phyloP scores from a whole-genome alignment of 2,888 invertebrate genomes.

The Adineta ricciae region DNA sequence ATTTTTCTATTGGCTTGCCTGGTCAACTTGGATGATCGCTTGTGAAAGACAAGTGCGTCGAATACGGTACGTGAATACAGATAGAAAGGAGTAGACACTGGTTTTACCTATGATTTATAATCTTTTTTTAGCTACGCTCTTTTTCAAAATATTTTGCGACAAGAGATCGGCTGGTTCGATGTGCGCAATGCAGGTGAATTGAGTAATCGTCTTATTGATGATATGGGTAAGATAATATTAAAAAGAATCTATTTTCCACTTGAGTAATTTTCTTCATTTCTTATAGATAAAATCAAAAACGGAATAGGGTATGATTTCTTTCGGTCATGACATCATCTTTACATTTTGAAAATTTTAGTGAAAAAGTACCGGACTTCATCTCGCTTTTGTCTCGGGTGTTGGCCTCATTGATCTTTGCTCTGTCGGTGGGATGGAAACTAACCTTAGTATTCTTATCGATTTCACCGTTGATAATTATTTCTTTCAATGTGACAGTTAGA shows the following conservation, averaged over 20 bases:
- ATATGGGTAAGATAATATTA: neutral
- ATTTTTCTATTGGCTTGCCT: neutral
- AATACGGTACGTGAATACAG: neutral
- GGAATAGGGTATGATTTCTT: neutral
- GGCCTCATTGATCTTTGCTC: slow-evolving; percentile 44
- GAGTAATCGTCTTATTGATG: neutral
- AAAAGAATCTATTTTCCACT: neutral
- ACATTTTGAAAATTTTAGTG: neutral
- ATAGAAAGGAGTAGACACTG: neutral
- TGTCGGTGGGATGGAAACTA: slow-evolving; percentile 54
- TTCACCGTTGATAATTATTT: slow-evolving; percentile 50
- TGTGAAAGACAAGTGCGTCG: neutral
- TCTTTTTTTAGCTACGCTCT: neutral
- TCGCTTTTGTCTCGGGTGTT: neutral
- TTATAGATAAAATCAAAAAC: neutral
- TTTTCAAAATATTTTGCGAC: slow-evolving; percentile 9
- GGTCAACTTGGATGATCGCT: neutral
- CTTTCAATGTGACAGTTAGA: slow-evolving; percentile 37
- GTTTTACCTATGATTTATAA: neutral
- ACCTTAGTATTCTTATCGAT: slow-evolving; percentile 55
- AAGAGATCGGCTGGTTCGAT: slow-evolving; percentile 7
- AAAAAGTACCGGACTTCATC: neutral
- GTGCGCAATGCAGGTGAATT: neutral
- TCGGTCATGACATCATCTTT: too few species aligned
- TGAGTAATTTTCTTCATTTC: neutral